Evolutionary conservation across 2,888 invertebrate species (phyloP), one percentile per base, ranked within the genome.

Genomic region (Cosmia trapezina): DNA sequence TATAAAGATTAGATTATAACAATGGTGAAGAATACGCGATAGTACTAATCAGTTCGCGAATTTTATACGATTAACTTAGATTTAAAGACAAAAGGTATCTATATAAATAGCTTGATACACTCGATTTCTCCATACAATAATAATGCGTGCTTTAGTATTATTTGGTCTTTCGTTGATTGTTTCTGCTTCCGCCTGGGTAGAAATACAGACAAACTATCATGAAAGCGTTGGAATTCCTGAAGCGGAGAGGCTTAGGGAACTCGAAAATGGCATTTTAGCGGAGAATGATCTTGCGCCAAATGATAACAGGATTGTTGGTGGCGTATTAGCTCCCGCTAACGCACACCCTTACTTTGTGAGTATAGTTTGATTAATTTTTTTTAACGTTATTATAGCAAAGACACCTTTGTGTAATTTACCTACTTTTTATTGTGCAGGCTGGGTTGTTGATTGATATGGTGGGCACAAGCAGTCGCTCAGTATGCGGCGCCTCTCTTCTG

Each of bases 171-270:
- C 47, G 14, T 28, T 86, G 43, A 33, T 82, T 51, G 74, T 74
- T 28, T 77, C 74, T 2, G 85, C 60, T n/a, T 79, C 76, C 0
- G 75, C 79, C 0, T 77, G 67, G 1, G 74, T 75, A 37, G 77
- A 76, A 47, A 73, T 83, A 2, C 19, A 60, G 11, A 63, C 57
- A 4, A 56, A 64, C 37, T 74, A 64, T 83, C 93, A 94, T 67
- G 80, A 86, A 43, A 76, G 82, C 2, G 83, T 93, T 4, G 94
- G 94, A 14, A 93, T 94, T 62, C 94, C 93, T n/a, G 71, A 85
- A 28, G 94, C 93, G 0, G 81, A 81, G 56, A 88, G 87, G 81
- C 91, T 94, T 64, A 91, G 89, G 84, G 89, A 83, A 3, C 65
- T 79, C 3, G 93, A 93, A 79, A 88, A 91, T 14, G 28, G 56